These are phyloP conservation scores for Synodontis membranacea DNA, from an alignment of 2,113 vertebrate species.

Conservation along the genomic window DNA sequence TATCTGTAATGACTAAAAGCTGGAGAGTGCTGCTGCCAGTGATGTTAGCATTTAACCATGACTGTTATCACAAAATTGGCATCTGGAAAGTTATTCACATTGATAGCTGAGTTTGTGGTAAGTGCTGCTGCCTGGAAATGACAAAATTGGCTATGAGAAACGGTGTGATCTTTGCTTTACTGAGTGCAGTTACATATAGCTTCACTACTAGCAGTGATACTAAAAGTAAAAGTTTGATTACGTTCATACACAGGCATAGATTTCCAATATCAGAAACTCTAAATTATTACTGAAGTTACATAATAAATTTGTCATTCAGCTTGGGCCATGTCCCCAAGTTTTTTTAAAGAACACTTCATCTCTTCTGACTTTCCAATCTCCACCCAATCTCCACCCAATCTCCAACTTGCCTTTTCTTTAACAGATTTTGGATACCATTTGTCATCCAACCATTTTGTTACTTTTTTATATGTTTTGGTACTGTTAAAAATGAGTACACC, in stretches of 20 bases:
- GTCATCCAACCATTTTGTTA: neutral
- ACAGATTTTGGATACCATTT: neutral
- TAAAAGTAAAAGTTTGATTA: neutral
- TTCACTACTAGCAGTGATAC: neutral
- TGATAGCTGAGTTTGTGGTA: neutral
- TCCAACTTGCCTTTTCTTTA: neutral
- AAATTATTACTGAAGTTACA: neutral
- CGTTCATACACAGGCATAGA: neutral
- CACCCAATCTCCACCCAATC: neutral
- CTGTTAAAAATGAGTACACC: neutral
- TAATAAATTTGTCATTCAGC: neutral
- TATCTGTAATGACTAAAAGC: constrained; percentile 62
- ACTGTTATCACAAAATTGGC: constrained; percentile 12
- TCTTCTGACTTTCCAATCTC: neutral
- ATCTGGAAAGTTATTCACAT: neutral
- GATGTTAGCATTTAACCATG: constrained; percentile 10
- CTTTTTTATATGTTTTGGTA: neutral
- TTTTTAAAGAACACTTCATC: neutral
- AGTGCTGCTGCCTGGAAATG: neutral
- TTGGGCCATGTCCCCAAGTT: neutral
- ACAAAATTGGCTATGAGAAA: constrained; percentile 5
- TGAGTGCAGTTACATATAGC: neutral
- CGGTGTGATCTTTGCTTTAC: neutral
- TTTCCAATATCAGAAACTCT: neutral
- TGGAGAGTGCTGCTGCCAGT: constrained; percentile 24